phyloP scores from a whole-genome alignment of 2,888 invertebrate genomes.

The Baccha elongata region DNA sequence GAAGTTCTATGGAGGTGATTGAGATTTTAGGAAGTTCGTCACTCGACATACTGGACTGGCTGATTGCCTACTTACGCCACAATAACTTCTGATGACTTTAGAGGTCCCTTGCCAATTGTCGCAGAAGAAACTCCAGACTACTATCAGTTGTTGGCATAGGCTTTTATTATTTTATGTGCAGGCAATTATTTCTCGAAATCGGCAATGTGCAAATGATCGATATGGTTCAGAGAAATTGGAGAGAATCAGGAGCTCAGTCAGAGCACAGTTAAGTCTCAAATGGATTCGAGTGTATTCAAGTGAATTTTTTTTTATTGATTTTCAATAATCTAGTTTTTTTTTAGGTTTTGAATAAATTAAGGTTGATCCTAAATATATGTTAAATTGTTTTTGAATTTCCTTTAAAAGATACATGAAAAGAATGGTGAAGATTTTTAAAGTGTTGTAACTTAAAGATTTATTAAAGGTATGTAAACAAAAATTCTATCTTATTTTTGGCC shows the following conservation, averaged over 20 bases:
- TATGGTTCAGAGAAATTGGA: slow-evolving; percentile 92
- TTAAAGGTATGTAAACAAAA: too few species aligned
- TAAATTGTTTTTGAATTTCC: too few species aligned
- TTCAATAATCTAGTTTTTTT: too few species aligned
- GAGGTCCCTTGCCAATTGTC: slow-evolving; percentile 91
- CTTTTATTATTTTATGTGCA: slow-evolving; percentile 90
- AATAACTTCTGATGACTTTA: slow-evolving; percentile 89
- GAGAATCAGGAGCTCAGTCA: slow-evolving; percentile 87
- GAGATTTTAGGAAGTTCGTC: slow-evolving; percentile 90
- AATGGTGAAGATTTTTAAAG: too few species aligned
- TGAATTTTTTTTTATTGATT: too few species aligned
- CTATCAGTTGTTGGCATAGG: slow-evolving; percentile 92
- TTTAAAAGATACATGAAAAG: too few species aligned
- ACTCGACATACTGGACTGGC: slow-evolving; percentile 89
- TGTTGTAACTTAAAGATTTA: too few species aligned
- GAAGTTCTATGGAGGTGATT: slow-evolving; percentile 92
- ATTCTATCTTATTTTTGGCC: too few species aligned
- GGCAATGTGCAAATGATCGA: slow-evolving; percentile 91
- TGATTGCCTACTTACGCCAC: slow-evolving; percentile 84
- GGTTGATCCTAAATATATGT: too few species aligned
- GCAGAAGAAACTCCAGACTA: slow-evolving; percentile 91
- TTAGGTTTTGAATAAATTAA: too few species aligned
- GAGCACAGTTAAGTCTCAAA: slow-evolving; percentile 77
- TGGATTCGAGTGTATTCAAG: too few species aligned
- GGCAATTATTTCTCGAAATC: slow-evolving; percentile 91